phyloP scores from a whole-genome alignment of 2,113 vertebrate genomes.

The Heptranchias perlo region DNA sequence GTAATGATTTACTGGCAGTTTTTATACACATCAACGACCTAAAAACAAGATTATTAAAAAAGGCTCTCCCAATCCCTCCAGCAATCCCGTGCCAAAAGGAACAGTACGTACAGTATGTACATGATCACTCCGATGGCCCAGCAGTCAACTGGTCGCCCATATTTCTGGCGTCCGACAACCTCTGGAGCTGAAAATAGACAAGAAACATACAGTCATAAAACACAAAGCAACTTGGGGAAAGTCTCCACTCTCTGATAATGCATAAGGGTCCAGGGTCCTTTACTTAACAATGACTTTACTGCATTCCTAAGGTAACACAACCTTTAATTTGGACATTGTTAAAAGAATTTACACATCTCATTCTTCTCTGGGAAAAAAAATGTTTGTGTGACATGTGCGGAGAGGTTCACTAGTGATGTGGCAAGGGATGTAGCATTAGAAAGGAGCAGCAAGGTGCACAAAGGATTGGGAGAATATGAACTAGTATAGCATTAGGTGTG shows the following conservation, averaged over 20 bases:
- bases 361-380: too few species aligned
- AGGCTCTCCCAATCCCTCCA: neutral
- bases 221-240: neutral
- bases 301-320: neutral
- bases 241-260: neutral
- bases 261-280: neutral
- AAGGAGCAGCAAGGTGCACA: too few species aligned
- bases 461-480: too few species aligned
- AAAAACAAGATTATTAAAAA: neutral
- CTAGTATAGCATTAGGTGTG: too few species aligned
- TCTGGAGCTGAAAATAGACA: slow-evolving; percentile 73
- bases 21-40: neutral
- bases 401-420: too few species aligned
- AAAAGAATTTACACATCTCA: neutral
- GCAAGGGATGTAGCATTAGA: too few species aligned
- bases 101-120: slow-evolving; percentile 89
- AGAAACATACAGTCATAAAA: neutral
- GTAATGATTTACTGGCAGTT: neutral
- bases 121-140: slow-evolving; percentile 98
- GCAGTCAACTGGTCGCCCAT: slow-evolving; percentile 90
- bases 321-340: neutral
- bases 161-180: slow-evolving; percentile 91
- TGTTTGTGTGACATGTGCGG: too few species aligned
- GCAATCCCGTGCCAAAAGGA: neutral
- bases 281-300: neutral